These are phyloP conservation scores for Hesperia comma DNA, from an alignment of 2,888 invertebrate species.

Conservation along the genomic window DNA sequence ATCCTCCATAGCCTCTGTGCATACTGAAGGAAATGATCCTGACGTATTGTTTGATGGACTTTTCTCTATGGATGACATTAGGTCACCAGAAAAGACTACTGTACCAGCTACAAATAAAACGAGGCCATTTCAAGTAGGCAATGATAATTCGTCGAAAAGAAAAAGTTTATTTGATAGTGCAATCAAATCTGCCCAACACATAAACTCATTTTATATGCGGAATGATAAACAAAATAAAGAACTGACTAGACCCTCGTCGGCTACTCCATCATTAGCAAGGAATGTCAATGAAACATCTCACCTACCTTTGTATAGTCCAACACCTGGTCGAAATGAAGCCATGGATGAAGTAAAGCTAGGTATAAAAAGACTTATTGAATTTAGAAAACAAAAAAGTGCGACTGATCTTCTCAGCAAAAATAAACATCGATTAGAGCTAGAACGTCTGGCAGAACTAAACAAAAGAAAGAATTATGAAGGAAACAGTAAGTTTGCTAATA, in stretches of 20 bases:
- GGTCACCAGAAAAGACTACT: slow-evolving; percentile 53
- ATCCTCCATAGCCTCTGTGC: slow-evolving; percentile 53
- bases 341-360: slow-evolving; percentile 58
- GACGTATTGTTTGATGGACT: slow-evolving; percentile 63
- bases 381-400: slow-evolving; percentile 46
- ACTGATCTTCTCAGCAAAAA: background rate
- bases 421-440: slow-evolving; percentile 7
- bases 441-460: background rate
- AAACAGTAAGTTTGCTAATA: slow-evolving; percentile 47
- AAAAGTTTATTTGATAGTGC: slow-evolving; percentile 1
- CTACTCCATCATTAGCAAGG: background rate
- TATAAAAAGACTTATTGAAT: slow-evolving; percentile 62
- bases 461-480: slow-evolving; percentile 34
- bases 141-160: background rate
- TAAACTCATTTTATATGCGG: background rate
- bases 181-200: background rate
- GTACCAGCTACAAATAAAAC: slow-evolving; percentile 30
- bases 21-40: slow-evolving; percentile 55
- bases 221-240: background rate
- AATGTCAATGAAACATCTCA: background rate
- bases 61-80: slow-evolving; percentile 67
- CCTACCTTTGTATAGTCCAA: background rate
- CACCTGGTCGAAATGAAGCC: slow-evolving; percentile 1
- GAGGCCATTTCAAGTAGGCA: background rate
- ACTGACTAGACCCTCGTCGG: background rate